Conservation (phyloP, 2,888 invertebrate species). For the Ectemnius lituratus region DNA sequence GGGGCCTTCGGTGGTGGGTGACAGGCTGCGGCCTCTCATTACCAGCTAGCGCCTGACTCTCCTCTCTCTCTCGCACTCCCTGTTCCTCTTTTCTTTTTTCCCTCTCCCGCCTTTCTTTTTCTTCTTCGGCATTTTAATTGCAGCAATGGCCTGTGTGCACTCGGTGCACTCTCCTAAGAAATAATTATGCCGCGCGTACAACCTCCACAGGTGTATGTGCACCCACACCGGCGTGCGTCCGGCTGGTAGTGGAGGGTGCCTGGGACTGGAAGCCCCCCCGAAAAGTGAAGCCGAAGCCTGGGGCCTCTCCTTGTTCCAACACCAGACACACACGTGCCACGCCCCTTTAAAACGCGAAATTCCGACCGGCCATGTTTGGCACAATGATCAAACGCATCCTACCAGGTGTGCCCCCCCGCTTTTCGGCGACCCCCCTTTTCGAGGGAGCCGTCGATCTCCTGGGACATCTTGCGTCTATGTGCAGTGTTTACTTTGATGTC, state of each 20-base stretch:
- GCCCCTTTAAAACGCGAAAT: slow-evolving; percentile 62
- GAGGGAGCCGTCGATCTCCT: slow-evolving; percentile 28
- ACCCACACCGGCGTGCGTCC: slow-evolving; percentile 19
- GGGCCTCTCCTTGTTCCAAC: slow-evolving; percentile 9
- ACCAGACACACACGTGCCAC: slow-evolving; percentile 61
- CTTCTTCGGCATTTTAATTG: slow-evolving; percentile 61
- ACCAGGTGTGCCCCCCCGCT: slow-evolving; percentile 62
- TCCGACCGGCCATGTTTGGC: slow-evolving; percentile 66
- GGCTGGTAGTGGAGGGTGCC: too few species aligned
- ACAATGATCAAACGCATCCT: slow-evolving; percentile 57
- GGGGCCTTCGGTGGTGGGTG: too few species aligned
- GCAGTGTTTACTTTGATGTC: slow-evolving; percentile 6
- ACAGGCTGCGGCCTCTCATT: slow-evolving; percentile 20
- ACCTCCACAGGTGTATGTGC: slow-evolving; percentile 33
- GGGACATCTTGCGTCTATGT: neutral
- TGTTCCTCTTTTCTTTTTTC: slow-evolving; percentile 30
- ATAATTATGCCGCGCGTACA: slow-evolving; percentile 56
- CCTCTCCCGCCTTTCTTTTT: slow-evolving; percentile 52
- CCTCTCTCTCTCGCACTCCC: slow-evolving; percentile 46
- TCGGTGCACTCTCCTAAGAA: slow-evolving; percentile 54
- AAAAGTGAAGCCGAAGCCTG: too few species aligned
- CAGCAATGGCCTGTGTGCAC: slow-evolving; percentile 54
- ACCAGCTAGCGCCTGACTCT: neutral
- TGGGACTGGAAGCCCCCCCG: too few species aligned
- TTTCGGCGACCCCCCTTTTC: slow-evolving; percentile 17